These are phyloP conservation scores for Ophion slaviceki DNA, from an alignment of 2,888 invertebrate genomes.

Conservation along the genomic window DNA sequence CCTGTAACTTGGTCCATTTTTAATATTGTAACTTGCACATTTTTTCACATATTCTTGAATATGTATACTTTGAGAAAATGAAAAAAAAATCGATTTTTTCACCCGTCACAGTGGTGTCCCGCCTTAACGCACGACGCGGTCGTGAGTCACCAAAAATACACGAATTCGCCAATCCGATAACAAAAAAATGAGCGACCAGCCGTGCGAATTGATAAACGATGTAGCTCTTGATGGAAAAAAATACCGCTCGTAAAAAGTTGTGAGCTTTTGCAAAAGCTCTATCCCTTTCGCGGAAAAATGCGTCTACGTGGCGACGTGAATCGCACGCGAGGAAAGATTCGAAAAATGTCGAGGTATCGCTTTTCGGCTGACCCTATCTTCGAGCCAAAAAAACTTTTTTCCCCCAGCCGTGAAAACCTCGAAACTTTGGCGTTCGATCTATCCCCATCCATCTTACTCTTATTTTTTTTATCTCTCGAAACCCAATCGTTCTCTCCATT, in stretches of 20 bases:
- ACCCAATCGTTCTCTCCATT: conserved; percentile 11
- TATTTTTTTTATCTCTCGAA: conserved; percentile 16
- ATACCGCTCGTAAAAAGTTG: background rate
- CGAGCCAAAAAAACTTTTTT: conserved; percentile 4
- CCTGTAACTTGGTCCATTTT: too few species aligned
- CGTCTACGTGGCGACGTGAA: background rate
- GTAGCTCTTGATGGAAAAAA: background rate
- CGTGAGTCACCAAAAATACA: background rate
- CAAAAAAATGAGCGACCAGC: background rate
- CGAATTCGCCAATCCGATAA: background rate
- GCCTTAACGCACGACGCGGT: too few species aligned
- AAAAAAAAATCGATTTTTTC: too few species aligned
- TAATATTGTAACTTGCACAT: too few species aligned
- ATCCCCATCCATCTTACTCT: conserved; percentile 38
- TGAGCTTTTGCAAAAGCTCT: conserved; percentile 19
- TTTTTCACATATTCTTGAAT: too few species aligned
- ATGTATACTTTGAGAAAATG: too few species aligned
- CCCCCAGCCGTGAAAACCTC: conserved; percentile 24
- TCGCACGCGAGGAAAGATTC: conserved; percentile 1
- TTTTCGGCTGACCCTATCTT: conserved; percentile 19
- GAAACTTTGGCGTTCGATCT: conserved; percentile 29
- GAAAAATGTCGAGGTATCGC: conserved; percentile 22
- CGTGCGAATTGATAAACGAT: background rate
- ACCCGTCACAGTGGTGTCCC: too few species aligned
- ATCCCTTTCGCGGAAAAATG: background rate